phyloP scores from a whole-genome alignment of 2,888 invertebrate species.

The Aphidius colemani region DNA sequence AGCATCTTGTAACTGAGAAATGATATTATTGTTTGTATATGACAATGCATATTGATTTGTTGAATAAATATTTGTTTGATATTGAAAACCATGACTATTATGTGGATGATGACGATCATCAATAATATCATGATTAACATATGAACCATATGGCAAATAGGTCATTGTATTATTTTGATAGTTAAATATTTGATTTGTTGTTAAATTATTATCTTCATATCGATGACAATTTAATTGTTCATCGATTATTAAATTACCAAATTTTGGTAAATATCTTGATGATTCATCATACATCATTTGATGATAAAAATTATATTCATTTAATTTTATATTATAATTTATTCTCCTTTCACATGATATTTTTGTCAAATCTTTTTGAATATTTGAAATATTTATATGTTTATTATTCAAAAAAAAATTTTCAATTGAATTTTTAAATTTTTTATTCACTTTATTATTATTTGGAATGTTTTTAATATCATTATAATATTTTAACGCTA shows the following conservation, averaged over 20 bases:
- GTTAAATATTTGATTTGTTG: slow-evolving; percentile 45
- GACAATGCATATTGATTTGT: slow-evolving; percentile 32
- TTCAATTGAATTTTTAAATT: neutral
- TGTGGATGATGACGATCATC: slow-evolving; percentile 31
- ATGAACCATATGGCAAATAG: slow-evolving; percentile 50
- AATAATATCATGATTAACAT: slow-evolving; percentile 38
- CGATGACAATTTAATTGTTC: slow-evolving; percentile 48
- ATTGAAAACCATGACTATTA: slow-evolving; percentile 23
- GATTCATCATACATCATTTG: no score
- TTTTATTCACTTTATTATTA: neutral
- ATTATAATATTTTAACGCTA: neutral
- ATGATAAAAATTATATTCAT: no score
- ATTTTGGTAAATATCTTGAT: neutral
- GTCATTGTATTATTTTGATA: slow-evolving; percentile 48
- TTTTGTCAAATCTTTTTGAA: neutral
- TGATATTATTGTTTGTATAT: neutral
- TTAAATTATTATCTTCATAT: slow-evolving; percentile 46
- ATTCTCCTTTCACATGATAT: no score
- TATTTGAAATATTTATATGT: neutral
- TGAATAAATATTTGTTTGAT: neutral
- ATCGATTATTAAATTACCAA: neutral
- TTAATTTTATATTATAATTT: no score
- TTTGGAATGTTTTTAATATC: neutral
- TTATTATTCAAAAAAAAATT: neutral
- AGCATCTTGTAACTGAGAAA: neutral